These are phyloP conservation scores for Diorhabda elongata DNA, from an alignment of 1,140 invertebrate genomes.

Conservation along the genomic window DNA sequence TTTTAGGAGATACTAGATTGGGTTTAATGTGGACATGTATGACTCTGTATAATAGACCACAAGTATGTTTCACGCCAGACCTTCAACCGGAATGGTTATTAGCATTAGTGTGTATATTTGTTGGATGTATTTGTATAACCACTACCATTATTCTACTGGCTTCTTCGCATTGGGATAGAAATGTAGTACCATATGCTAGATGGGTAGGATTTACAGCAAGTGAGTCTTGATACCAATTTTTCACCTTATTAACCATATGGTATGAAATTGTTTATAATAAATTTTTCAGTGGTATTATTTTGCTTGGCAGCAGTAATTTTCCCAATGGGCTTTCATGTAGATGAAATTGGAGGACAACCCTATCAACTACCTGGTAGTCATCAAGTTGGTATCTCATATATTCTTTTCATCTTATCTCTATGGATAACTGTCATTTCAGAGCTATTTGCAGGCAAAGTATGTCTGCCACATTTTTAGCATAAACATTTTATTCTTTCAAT, in stretches of 20 bases:
- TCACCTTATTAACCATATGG: too few species aligned
- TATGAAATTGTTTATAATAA: too few species aligned
- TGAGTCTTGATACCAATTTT: constrained; percentile 49
- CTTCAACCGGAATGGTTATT: constrained; percentile 87
- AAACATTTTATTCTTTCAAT: neutral
- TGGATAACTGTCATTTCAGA: constrained; percentile 97
- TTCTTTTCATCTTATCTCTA: constrained; percentile 87
- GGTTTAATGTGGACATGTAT: constrained; percentile 93
- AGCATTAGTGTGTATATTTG: constrained; percentile 84
- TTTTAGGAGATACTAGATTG: constrained; percentile 74
- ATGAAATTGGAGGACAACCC: constrained; percentile 91
- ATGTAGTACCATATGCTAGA: constrained; percentile 85
- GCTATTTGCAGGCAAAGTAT: constrained; percentile 96
- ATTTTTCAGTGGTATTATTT: constrained; percentile 86
- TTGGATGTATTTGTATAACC: constrained; percentile 89
- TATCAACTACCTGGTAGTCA: constrained; percentile 94
- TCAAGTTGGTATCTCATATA: constrained; percentile 94
- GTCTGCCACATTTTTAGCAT: constrained; percentile 83
- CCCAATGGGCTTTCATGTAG: constrained; percentile 91
- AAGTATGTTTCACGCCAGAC: constrained; percentile 82
- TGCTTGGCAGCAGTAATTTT: constrained; percentile 93
- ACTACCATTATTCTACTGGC: constrained; percentile 83
- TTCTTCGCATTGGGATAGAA: constrained; percentile 85
- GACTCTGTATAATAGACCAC: constrained; percentile 82
- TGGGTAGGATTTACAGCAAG: constrained; percentile 95